Conservation (phyloP, 2,113 vertebrate species). For the Corvus cornix region DNA sequence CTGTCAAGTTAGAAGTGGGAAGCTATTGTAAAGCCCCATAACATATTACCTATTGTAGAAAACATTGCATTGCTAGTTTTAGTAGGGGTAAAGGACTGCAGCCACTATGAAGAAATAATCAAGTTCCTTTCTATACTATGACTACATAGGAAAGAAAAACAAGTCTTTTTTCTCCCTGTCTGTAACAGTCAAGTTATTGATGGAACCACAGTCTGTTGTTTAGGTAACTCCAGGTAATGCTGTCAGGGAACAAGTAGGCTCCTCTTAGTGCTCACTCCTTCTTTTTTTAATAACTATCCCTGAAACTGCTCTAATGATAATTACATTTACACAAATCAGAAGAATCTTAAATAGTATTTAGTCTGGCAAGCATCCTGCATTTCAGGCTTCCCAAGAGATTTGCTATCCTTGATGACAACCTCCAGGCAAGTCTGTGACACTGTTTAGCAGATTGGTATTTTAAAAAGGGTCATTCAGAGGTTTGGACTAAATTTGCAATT, state of each 20-base stretch:
- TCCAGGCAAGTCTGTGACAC: neutral
- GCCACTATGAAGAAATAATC: neutral
- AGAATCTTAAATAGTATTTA: neutral
- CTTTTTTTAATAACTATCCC: neutral
- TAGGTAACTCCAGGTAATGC: neutral
- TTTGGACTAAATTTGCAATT: neutral
- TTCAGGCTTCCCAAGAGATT: neutral
- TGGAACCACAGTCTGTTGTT: neutral
- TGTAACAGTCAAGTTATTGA: neutral
- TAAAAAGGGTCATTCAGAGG: neutral
- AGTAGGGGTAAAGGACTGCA: neutral
- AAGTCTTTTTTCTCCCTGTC: accelerated
- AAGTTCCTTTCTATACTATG: neutral
- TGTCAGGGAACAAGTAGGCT: neutral
- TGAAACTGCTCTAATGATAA: neutral
- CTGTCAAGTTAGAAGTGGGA: neutral
- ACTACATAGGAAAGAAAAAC: neutral
- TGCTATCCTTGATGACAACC: neutral
- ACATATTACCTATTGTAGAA: neutral
- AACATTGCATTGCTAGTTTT: neutral
- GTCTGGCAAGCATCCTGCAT: neutral
- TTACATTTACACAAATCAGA: neutral
- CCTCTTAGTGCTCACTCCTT: neutral
- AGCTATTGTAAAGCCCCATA: neutral
- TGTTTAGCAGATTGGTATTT: neutral